Evolutionary conservation across 2,113 vertebrate species (phyloP).

Genomic region (Oncorhynchus mykiss): DNA sequence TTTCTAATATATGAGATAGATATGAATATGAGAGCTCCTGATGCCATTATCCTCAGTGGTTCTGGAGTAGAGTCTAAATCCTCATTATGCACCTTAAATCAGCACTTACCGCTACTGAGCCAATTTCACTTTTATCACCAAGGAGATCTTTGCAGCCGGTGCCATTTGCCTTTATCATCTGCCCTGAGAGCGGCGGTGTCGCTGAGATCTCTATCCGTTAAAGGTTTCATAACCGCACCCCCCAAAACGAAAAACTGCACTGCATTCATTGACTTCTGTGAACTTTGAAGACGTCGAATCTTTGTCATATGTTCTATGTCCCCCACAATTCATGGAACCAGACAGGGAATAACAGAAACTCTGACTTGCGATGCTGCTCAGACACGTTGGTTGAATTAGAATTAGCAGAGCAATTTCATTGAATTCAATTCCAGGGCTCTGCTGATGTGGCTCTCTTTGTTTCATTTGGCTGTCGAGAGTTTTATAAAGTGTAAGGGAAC

Average conservation of each 20-base stretch:
- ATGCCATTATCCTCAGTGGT: conserved; percentile 53
- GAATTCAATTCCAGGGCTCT: not conserved
- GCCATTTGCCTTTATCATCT: conserved; percentile 42
- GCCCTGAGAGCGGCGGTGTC: conserved; percentile 20
- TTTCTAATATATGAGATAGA: conserved; percentile 35
- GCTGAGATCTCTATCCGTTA: not conserved
- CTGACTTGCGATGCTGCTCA: not conserved
- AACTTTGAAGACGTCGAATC: conserved; percentile 37
- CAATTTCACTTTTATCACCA: conserved; percentile 46
- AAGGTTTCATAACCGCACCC: conserved; percentile 24
- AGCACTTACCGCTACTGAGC: conserved; percentile 40
- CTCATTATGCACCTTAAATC: conserved; percentile 49
- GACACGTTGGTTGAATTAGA: conserved; percentile 8
- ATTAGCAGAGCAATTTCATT: conserved; percentile 1
- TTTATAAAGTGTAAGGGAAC: not conserved
- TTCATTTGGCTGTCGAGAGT: no score
- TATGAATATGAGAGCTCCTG: conserved; percentile 54
- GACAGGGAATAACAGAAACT: conserved; percentile 6
- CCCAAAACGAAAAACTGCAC: conserved; percentile 31
- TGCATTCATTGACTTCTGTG: conserved; percentile 37
- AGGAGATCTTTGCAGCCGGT: conserved; percentile 48
- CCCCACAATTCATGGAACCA: conserved; percentile 25
- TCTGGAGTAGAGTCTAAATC: conserved; percentile 46
- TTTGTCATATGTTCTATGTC: conserved; percentile 11
- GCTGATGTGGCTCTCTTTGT: no score